phyloP scores from a whole-genome alignment of 1,140 invertebrate genomes.

The Pseudachorutes palmiensis region DNA sequence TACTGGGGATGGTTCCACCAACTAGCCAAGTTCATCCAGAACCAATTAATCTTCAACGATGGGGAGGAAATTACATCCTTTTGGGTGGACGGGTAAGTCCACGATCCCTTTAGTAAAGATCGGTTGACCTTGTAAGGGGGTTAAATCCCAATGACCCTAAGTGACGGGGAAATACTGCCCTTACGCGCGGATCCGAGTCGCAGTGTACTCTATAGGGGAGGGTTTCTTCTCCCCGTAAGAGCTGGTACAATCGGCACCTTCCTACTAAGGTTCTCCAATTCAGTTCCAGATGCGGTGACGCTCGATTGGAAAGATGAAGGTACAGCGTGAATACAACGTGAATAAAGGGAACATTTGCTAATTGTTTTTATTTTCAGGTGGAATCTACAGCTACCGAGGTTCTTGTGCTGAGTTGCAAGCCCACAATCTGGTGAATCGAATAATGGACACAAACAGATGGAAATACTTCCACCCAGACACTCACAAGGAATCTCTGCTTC shows the following conservation, averaged over 20 bases:
- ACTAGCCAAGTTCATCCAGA: not conserved
- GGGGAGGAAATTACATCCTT: not conserved
- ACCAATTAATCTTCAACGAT: not conserved
- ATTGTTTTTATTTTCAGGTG: not conserved
- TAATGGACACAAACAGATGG: not conserved
- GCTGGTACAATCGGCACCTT: too few relatives aligned
- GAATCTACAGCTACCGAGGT: not conserved
- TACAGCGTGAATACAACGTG: not conserved
- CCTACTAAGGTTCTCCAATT: not conserved
- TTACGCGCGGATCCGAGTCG: too few relatives aligned
- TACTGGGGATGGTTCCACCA: not conserved
- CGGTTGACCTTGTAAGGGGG: too few relatives aligned
- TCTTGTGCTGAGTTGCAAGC: not conserved
- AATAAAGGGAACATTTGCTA: too few relatives aligned
- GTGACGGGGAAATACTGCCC: too few relatives aligned
- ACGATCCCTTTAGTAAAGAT: too few relatives aligned
- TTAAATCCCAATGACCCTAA: too few relatives aligned
- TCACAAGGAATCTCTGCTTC: not conserved
- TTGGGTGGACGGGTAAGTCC: not conserved
- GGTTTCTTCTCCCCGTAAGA: too few relatives aligned
- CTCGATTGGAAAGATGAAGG: not conserved
- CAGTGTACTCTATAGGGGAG: too few relatives aligned
- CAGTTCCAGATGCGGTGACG: not conserved
- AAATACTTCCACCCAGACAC: not conserved
- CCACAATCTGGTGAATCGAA: not conserved